Evolutionary conservation across 2,113 vertebrate genomes (phyloP).

Genomic region (Pionites leucogaster): DNA sequence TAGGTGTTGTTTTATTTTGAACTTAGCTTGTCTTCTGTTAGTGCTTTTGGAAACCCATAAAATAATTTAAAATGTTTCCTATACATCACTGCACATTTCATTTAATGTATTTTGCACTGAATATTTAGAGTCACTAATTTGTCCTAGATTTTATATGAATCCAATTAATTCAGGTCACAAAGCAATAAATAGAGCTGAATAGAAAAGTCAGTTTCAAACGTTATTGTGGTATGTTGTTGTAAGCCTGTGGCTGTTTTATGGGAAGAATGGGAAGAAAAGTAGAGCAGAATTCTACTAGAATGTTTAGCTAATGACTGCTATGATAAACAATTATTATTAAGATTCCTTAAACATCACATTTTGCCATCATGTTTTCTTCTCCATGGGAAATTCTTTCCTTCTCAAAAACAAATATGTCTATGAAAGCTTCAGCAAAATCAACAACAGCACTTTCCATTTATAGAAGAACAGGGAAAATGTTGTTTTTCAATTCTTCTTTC

Average conservation of each 20-base stretch:
- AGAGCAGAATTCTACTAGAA: not conserved
- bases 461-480: not conserved
- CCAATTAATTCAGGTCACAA: not conserved
- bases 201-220: not conserved
- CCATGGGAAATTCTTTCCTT: not conserved
- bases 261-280: not conserved
- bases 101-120: not conserved
- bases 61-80: not conserved
- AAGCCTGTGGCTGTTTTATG: not conserved
- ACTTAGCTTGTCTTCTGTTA: not conserved
- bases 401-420: not conserved
- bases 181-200: not conserved
- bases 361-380: not conserved
- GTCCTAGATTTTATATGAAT: not conserved
- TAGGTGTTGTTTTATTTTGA: not conserved
- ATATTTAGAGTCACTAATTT: not conserved
- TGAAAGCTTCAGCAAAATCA: not conserved
- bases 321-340: not conserved
- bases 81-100: not conserved
- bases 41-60: not conserved
- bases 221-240: not conserved
- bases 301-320: not conserved
- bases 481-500: conserved; percentile 3
- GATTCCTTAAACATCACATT: not conserved
- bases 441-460: not conserved